Evolutionary conservation across 2,888 invertebrate species (phyloP).

Genomic region (Thalpophila matura): DNA sequence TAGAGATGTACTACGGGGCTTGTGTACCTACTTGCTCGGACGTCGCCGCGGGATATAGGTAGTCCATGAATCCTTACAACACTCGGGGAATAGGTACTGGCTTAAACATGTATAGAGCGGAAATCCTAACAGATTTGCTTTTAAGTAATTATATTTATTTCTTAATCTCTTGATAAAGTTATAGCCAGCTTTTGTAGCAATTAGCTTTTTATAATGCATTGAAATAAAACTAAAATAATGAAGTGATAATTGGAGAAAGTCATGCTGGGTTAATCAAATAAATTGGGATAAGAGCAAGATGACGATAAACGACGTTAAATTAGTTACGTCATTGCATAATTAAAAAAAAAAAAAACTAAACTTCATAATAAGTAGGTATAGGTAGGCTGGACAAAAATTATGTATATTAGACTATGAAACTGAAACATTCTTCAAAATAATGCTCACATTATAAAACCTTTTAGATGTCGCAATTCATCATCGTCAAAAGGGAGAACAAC

Average conservation of each 20-base stretch:
- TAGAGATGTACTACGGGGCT: slow-evolving; percentile 44
- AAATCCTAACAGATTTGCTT: slow-evolving; percentile 21
- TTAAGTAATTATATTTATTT: slow-evolving; percentile 5
- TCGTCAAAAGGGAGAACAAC: not conserved
- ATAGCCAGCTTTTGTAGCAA: not conserved
- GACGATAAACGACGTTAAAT: no score
- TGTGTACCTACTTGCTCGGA: slow-evolving; percentile 30
- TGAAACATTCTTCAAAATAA: not conserved
- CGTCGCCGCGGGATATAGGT: slow-evolving; percentile 19
- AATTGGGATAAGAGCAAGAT: no score
- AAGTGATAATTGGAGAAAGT: not conserved
- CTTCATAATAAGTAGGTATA: no score
- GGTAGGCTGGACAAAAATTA: no score
- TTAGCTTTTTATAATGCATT: not conserved
- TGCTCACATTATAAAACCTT: slow-evolving; percentile 21
- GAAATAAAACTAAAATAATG: not conserved
- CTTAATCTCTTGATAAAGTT: not conserved
- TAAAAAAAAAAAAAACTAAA: no score
- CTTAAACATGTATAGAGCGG: slow-evolving; percentile 38
- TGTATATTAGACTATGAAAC: not conserved
- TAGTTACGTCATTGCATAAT: no score
- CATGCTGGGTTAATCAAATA: no score
- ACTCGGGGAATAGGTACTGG: slow-evolving; percentile 17
- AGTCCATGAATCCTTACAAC: slow-evolving; percentile 15
- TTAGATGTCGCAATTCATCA: slow-evolving; percentile 24